Base-by-base conservation (phyloP, 2,888 invertebrate genomes). In the Bellardia bayeri region DNA sequence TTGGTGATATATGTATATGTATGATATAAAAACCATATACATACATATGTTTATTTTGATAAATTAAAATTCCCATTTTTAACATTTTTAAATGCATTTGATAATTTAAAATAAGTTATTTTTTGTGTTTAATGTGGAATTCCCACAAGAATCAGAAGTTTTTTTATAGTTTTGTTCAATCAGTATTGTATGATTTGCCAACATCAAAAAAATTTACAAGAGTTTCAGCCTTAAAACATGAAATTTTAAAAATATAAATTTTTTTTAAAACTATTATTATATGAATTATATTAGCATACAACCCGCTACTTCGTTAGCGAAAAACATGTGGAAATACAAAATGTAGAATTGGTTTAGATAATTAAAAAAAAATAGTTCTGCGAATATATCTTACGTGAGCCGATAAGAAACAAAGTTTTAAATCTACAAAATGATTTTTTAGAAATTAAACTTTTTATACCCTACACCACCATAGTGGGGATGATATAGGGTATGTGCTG, bases 161-260 rank as follows among this genome's bases (percentile, higher is more conserved):
- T 61, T n/a, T 61, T 61, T 61, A 61, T 33, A 61, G 30, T 30
- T 61, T 61, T 61, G 58, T 61, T 4, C 58, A 61, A 61, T 61
- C 58, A 11, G 23, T 61, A n/a, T 61, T 30, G 11, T 61, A 61
- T 33, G 58, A 61, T n/a, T n/a, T 61, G 9, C 58, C 58, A 11
- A 61, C 58, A 4, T 11, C 30, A 30, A 61, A 61, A 61, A 61
- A 23, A 30, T 61, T 61, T 30, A 61, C 33, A 30, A 61, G 3
- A 30, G 30, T 61, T 61, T 61, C 58, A 2, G 2, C 30, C 2
- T 13, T 61, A 30, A 61, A 61, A 61, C 30, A 61, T 33, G 58
- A 61, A 61, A 61, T 61, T 30, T 61, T 61, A 56, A 56, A 23
- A 1, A 23, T 23, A 23, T n/a, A n/a, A n/a, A n/a, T n/a, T n/a